Percentiles rank a stretch among this genome's conserved stretches.
phyloP scores from a whole-genome alignment of 2,113 vertebrate genomes.

The Noctilio leporinus region DNA sequence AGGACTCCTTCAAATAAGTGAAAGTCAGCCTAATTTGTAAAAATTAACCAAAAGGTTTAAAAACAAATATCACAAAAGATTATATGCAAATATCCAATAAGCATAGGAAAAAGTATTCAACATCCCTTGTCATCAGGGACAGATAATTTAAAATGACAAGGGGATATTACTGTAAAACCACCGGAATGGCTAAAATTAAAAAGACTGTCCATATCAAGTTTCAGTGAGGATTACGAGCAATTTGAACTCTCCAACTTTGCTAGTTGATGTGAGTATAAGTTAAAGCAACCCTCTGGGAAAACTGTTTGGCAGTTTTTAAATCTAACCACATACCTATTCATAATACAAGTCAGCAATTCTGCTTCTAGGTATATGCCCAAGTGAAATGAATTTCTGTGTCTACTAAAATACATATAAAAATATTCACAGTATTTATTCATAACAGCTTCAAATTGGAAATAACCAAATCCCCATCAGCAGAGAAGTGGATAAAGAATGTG shows the following conservation, averaged over 20 bases:
- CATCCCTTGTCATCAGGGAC: not conserved
- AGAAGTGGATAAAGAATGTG: not conserved
- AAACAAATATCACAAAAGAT: not conserved
- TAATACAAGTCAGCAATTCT: not conserved
- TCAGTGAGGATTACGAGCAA: not conserved
- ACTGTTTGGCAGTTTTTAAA: not conserved
- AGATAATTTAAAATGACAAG: not conserved
- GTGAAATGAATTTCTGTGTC: not conserved
- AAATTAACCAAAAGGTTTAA: not conserved
- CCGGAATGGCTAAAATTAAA: not conserved
- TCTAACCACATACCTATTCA: not conserved
- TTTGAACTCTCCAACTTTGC: not conserved
- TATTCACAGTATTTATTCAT: not conserved
- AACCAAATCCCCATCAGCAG: not conserved
- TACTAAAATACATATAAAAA: not conserved
- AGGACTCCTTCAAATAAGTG: not conserved
- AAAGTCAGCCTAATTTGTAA: not conserved
- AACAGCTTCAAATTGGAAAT: not conserved
- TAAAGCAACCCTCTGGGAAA: not conserved
- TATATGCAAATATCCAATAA: not conserved
- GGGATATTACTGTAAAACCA: not conserved
- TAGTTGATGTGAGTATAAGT: not conserved
- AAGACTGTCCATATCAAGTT: not conserved
- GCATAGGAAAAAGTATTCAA: not conserved
- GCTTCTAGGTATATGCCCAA: not conserved